A percentile compares a stretch with the other conserved stretches of the same genome.
phyloP scores from a whole-genome alignment of 1,140 invertebrate genomes.

The Diprion similis region DNA sequence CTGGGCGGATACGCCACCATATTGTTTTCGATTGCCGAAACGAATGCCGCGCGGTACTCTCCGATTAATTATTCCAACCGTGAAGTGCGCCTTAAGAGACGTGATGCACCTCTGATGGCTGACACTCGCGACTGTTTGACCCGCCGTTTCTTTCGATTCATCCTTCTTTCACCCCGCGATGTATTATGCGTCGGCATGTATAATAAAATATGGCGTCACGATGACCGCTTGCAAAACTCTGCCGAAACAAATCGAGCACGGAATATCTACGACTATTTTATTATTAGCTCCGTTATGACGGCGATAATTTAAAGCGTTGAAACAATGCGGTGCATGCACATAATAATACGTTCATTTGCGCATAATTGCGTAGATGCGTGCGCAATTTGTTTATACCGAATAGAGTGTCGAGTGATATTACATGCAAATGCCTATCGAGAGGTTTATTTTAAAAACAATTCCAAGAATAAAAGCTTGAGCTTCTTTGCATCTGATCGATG shows the following conservation, averaged over 20 bases:
- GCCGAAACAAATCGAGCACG: not conserved
- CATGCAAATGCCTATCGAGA: not conserved
- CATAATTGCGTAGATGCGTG: too few species aligned
- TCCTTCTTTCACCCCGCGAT: not conserved
- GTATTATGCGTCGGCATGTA: too few species aligned
- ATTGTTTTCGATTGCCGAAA: slow-evolving; percentile 7
- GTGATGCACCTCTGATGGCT: not conserved
- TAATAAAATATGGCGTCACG: too few species aligned
- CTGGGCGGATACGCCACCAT: slow-evolving; percentile 1
- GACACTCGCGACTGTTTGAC: not conserved
- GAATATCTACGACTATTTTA: not conserved
- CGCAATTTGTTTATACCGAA: too few species aligned
- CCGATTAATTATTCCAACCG: slow-evolving; percentile 2
- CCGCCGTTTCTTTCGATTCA: not conserved
- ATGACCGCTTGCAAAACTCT: too few species aligned
- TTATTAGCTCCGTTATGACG: not conserved
- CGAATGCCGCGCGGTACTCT: not conserved
- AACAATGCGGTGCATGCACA: not conserved
- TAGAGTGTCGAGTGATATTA: too few species aligned
- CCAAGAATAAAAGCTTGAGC: not conserved
- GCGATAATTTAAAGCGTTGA: not conserved
- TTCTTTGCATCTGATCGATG: too few species aligned
- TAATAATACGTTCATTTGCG: too few species aligned
- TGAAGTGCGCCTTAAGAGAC: not conserved
- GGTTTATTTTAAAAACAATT: not conserved